Evolutionary conservation across 2,888 invertebrate genomes (phyloP), one percentile per base, ranked within the genome.

Genomic region (Oligia strigilis): DNA sequence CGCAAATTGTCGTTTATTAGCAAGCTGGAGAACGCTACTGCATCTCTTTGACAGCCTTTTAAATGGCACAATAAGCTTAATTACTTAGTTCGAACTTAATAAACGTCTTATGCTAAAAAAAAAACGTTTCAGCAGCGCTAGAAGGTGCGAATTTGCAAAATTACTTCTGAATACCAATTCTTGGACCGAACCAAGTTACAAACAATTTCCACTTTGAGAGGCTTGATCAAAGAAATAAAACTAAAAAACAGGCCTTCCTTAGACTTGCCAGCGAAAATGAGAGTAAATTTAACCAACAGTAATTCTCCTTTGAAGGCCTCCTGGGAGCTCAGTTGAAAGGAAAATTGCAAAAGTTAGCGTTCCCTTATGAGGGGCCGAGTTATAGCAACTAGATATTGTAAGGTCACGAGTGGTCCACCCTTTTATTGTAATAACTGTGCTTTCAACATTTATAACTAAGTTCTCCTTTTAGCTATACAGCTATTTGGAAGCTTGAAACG

Each of bases 181-280:
- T 93, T 92, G 89, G 82, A 88, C 92, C 89, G 90, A 90, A 90
- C 91, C 90, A 93, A 96, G 94, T 96, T 96, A 93, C 92, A 93
- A 96, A 96, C 96, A 96, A 96, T 95, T 95, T 96, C 92, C 94
- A 95, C 96, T 95, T 94, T 94, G 94, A 95, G 92, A 88, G 90
- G 93, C 93, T 94, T 96, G 96, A 96, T 97, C 97, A 97, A 96
- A 97, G 96, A 96, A 96, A 96, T 95, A 93, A 94, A 96, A 96
- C 95, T 96, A 96, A 96, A 96, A 96, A 96, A 94, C 95, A 94
- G 94, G 94, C 93, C 92, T 88, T 94, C 91, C 91, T 89, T 72
- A 90, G 88, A 83, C 88, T 88, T 83, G 76, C 91, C 90, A 91
- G 93, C 92, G 94, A 94, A 95, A 96, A 95, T 94, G 94, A 94